A percentile compares a stretch with the other conserved stretches of the same genome.
Evolutionary conservation across 2,797 vertebrate genomes (phyloP).

Genomic region (Cuniculus paca): DNA sequence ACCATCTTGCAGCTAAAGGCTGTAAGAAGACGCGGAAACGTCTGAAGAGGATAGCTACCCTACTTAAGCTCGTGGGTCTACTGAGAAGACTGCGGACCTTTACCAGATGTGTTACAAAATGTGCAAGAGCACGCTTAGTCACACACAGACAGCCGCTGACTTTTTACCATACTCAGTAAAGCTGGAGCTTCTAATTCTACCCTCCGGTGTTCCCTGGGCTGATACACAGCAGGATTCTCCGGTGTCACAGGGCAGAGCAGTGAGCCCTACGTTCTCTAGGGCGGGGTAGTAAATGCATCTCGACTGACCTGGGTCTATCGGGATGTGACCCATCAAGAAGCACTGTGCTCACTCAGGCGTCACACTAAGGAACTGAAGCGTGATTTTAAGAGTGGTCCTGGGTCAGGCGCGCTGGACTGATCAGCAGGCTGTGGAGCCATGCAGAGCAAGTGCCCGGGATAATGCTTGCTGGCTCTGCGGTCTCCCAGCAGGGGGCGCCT

Average conservation of each 20-base stretch:
- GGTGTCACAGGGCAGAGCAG: not conserved
- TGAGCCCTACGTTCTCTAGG: not conserved
- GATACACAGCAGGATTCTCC: not conserved
- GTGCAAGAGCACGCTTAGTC: too few species aligned
- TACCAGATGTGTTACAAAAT: not conserved
- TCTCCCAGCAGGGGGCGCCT: slow-evolving; percentile 70
- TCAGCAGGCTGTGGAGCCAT: not conserved
- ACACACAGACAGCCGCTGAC: not conserved
- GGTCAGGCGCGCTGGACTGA: not conserved
- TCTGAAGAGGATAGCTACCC: not conserved
- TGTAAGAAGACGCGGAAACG: not conserved
- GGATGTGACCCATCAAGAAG: too few species aligned
- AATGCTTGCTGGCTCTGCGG: not conserved
- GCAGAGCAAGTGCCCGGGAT: not conserved
- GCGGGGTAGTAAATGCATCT: not conserved
- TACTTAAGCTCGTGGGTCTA: not conserved
- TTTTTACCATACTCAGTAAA: not conserved
- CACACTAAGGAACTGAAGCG: not conserved
- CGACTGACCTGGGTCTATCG: not conserved
- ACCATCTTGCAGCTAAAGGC: not conserved
- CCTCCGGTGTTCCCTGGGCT: not conserved
- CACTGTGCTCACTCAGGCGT: not conserved
- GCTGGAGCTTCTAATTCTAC: not conserved
- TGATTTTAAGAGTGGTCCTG: not conserved
- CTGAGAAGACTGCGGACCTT: not conserved